Evolutionary conservation across 2,888 invertebrate species (phyloP).

Genomic region (Drosophila neotestacea): DNA sequence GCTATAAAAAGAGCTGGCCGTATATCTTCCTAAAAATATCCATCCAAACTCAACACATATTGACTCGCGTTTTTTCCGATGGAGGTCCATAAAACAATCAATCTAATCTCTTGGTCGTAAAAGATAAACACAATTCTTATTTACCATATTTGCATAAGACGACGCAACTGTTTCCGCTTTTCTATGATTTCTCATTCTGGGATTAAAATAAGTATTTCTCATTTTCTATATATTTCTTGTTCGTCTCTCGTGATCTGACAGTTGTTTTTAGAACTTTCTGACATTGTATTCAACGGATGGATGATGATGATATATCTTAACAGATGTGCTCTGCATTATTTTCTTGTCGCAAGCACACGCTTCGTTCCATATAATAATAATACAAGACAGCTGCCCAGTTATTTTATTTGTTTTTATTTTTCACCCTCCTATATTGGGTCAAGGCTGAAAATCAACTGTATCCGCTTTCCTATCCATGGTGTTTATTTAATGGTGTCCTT

Average conservation of each 20-base stretch:
- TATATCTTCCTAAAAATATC: constrained; percentile 27
- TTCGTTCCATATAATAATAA: constrained; percentile 26
- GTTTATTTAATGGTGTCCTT: constrained; percentile 19
- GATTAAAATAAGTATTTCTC: constrained; percentile 45
- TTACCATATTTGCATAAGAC: constrained; percentile 39
- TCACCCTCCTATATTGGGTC: constrained; percentile 48
- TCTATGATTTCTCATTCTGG: constrained; percentile 25
- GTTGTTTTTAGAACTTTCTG: constrained; percentile 77
- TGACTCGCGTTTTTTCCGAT: too few relatives aligned
- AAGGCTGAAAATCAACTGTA: constrained; percentile 34
- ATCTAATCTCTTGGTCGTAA: constrained; percentile 57
- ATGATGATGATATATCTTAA: constrained; percentile 70
- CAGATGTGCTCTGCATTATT: constrained; percentile 66
- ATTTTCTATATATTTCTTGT: background rate
- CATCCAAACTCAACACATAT: background rate
- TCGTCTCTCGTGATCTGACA: constrained; percentile 47
- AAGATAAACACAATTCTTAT: constrained; percentile 56
- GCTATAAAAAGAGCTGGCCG: constrained; percentile 36
- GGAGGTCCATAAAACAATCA: constrained; percentile 59
- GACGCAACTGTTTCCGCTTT: constrained; percentile 36
- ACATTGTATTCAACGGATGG: constrained; percentile 64
- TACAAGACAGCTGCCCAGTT: constrained; percentile 20
- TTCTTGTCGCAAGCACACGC: constrained; percentile 52
- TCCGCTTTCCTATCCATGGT: background rate
- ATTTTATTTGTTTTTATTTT: constrained; percentile 1